Base-by-base conservation (phyloP, 2,888 invertebrate species). In the Glyphotaelius pellucidus region DNA sequence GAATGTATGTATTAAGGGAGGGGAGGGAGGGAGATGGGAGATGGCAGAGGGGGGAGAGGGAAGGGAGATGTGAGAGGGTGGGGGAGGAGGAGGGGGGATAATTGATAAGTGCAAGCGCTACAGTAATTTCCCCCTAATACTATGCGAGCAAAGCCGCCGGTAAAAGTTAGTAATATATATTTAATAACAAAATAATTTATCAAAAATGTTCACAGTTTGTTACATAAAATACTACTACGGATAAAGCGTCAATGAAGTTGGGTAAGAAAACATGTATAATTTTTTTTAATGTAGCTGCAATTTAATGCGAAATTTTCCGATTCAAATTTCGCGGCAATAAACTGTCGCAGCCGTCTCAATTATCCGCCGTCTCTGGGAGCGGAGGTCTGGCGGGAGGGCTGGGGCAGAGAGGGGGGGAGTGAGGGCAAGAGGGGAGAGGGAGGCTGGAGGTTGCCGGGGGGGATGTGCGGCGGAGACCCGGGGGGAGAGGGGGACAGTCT, bases 281-380 rank as follows among this genome's bases (percentile, higher is more conserved):
- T 67, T 67, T 52, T 67, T 25, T 5, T 67, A 67, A 67, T 2
- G 25, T 67, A 67, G 67, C 67, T 9, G 67, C 25, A 67, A 67
- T 67, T 67, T 25, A 67, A 67, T 7, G 67, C 67, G 11, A 67
- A 52, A 87, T 31, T 87, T 87, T 52, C 52, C 47, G 79, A 89
- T 89, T 87, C 79, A n/a, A 89, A 90, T 90, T 85, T 83, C 35
- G 85, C 67, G 81, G 79, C 83, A 83, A 32, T 89, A 88, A 91
- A 91, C 35, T 89, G 88, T 91, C 83, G 81, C 88, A 67, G 90
- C 79, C 91, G 91, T 84, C 90, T 91, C 90, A 91, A 91, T 91
- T 91, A 91, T 47, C 85, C 89, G 80, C 80, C 85, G 90, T 84
- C 90, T 90, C 81, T 86, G 47, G 47, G 81, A 67, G 42, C 32